phyloP scores from a whole-genome alignment of 2,113 vertebrate genomes.

The Notiomystis cincta region DNA sequence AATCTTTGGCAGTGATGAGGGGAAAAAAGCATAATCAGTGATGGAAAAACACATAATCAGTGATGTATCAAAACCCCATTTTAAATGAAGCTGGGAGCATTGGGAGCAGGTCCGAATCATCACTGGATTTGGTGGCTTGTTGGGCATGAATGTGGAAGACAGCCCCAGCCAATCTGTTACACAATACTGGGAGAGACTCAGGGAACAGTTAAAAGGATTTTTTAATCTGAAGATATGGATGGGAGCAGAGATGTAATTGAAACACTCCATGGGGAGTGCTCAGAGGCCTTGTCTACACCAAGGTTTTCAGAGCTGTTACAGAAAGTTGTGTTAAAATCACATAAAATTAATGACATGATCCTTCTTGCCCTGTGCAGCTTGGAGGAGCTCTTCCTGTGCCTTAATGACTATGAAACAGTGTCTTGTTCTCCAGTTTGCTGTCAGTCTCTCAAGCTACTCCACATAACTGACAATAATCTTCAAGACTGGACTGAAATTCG shows the following conservation, averaged over 20 bases:
- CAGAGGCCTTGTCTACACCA: not conserved
- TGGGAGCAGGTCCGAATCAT: not conserved
- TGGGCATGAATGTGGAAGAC: not conserved
- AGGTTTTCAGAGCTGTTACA: not conserved
- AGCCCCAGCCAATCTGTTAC: not conserved
- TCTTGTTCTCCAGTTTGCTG: slow-evolving; percentile 82
- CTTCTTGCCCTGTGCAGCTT: slow-evolving; percentile 77
- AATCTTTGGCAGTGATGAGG: not conserved
- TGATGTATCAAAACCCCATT: not conserved
- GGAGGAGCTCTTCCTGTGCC: slow-evolving; percentile 97
- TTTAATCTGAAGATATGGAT: not conserved
- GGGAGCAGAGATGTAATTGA: not conserved
- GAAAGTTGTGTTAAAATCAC: not conserved
- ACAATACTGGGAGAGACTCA: not conserved
- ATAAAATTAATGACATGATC: not conserved
- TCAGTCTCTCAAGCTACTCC: slow-evolving; percentile 90
- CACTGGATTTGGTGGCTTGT: not conserved
- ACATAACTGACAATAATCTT: slow-evolving; percentile 96
- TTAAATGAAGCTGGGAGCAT: not conserved
- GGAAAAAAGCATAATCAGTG: not conserved
- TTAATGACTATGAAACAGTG: slow-evolving; percentile 91
- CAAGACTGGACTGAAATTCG: slow-evolving; percentile 91
- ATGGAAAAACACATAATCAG: not conserved
- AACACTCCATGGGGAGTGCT: not conserved
- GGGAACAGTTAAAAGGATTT: not conserved